Conservation (phyloP, 2,113 vertebrate species). For the Columbina picui region DNA sequence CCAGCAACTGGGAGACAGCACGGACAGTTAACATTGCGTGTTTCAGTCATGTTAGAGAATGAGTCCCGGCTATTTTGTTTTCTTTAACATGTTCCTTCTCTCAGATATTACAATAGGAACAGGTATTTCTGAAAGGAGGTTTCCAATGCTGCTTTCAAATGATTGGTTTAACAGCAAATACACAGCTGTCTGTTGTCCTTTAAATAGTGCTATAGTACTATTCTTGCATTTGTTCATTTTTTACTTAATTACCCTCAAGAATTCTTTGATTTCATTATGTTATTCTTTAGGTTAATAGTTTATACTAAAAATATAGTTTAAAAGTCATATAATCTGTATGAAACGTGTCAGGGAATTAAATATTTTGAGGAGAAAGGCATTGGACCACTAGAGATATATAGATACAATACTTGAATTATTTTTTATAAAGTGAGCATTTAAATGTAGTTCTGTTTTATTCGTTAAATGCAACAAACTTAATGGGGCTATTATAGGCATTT, state of each 20-base stretch:
- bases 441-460: neutral
- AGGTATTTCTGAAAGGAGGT: neutral
- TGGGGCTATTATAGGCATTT: neutral
- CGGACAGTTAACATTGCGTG: accelerated
- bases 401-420: neutral
- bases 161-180: neutral
- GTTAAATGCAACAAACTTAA: neutral
- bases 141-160: neutral
- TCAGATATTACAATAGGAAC: neutral
- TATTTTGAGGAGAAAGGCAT: neutral
- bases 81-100: neutral
- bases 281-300: neutral
- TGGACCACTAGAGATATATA: neutral
- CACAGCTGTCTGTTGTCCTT: neutral
- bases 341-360: neutral
- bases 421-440: neutral
- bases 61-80: neutral
- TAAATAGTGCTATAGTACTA: neutral
- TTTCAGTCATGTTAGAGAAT: neutral
- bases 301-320: neutral
- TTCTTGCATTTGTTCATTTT: neutral
- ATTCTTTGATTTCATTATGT: neutral
- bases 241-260: neutral
- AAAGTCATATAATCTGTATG: neutral
- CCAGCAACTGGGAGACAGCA: neutral